Evolutionary conservation across 1,140 invertebrate species (phyloP), one percentile per base, ranked within the genome.

Genomic region (Heterodera carotae): DNA sequence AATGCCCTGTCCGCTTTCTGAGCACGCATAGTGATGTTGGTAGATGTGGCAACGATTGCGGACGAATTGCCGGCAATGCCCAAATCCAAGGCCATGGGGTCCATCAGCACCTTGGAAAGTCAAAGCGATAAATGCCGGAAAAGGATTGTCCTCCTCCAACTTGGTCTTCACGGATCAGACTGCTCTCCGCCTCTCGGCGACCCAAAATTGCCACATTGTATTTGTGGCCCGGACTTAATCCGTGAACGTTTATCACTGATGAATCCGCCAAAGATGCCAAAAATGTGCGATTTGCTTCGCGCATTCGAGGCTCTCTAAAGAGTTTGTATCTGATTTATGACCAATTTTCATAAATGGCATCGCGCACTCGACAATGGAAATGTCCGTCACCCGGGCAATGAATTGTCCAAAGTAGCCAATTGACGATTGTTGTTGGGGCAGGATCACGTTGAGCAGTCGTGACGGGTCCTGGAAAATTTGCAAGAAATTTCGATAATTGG

Each of bases 131-230:
- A 33, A 43, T n/a, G 10, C 10, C 27, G 33, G 43, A n/a, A 36
- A 25, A 27, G 43, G 43, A 22, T n/a, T n/a, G n/a, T 67, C 8
- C n/a, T n/a, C n/a, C 33, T 6, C 36, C 36, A 56, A 74, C 71
- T 34, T 74, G 39, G 73, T 86, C 85, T 72, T 87, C 86, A 68
- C 85, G 84, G 68, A 87, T 87, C 43, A 79, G 71, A 25, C 69
- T 70, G 5, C 82, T 77, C 53, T 85, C 77, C 29, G 76, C 84
- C 48, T 78, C 86, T 12, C 77, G 78, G 59, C 84, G 68, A 22
- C 85, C 85, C 60, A 83, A 67, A 33, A 86, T 83, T 0, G 83
- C 84, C 62, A 86, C 76, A 67, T 53, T 70, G 69, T 86, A 86
- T 43, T 84, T 74, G 72, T 86, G 85, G 27, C 85, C 85, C 4